Percentiles rank a stretch among this genome's conserved stretches.
phyloP scores from a whole-genome alignment of 2,888 invertebrate genomes.

The Nezara viridula region DNA sequence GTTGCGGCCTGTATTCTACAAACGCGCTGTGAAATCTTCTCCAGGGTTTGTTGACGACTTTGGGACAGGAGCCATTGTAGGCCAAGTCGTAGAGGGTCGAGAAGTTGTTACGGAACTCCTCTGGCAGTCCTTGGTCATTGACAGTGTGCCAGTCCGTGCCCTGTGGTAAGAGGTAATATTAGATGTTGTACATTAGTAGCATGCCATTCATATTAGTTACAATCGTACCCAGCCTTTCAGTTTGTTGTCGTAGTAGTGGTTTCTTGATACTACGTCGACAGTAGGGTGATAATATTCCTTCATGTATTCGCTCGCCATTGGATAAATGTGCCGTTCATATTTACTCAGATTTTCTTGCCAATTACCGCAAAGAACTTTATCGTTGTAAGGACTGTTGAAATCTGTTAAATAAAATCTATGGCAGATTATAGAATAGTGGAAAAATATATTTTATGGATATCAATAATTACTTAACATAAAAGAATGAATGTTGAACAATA shows the following conservation, averaged over 20 bases:
- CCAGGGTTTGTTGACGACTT: not conserved
- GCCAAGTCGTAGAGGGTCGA: conserved; percentile 50
- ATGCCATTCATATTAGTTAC: not conserved
- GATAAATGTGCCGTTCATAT: not conserved
- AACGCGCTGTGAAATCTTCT: conserved; percentile 5
- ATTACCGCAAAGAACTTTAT: conserved; percentile 51
- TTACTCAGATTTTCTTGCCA: conserved; percentile 14
- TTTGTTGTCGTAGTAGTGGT: conserved; percentile 40
- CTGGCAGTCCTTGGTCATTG: conserved; percentile 40
- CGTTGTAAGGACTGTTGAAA: conserved; percentile 30
- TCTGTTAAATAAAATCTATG: not conserved
- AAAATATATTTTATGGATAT: not conserved
- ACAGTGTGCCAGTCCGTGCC: conserved; percentile 43
- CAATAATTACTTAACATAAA: not conserved
- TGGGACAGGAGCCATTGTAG: conserved; percentile 27
- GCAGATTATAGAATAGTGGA: not conserved
- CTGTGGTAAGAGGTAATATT: not conserved
- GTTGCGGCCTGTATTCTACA: not conserved
- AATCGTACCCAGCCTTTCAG: conserved; percentile 39
- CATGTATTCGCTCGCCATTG: not conserved
- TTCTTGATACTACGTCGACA: not conserved
- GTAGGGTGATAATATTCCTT: conserved; percentile 14
- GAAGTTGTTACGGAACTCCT: conserved; percentile 47
- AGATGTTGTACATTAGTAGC: not conserved
- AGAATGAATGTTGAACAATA: too few relatives aligned